These are phyloP conservation scores for Pachypeltis micranthus DNA, from an alignment of 1,140 invertebrate species.

Conservation along the genomic window DNA sequence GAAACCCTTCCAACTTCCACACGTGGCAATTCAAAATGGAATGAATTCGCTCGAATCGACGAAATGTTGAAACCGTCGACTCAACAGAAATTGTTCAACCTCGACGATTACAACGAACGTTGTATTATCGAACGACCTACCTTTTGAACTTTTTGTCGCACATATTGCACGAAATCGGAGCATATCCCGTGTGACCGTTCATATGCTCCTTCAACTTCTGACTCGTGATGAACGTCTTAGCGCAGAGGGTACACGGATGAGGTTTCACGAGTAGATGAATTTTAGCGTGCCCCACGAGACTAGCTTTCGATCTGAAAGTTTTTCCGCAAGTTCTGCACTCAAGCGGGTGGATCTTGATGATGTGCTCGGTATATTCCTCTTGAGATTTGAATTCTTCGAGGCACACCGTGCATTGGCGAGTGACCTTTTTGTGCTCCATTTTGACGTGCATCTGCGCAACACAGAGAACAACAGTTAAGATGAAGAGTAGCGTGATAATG, in stretches of 20 bases:
- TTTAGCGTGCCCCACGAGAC: constrained; percentile 61
- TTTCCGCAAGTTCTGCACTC: constrained; percentile 68
- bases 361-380: constrained; percentile 27
- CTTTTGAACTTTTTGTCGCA: constrained; percentile 73
- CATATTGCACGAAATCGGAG: constrained; percentile 65
- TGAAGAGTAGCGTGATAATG: neutral
- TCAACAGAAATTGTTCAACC: too few relatives aligned
- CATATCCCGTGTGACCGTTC: constrained; percentile 66
- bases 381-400: constrained; percentile 24
- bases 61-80: too few relatives aligned
- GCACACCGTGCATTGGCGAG: constrained; percentile 28
- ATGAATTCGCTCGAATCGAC: too few relatives aligned
- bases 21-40: too few relatives aligned
- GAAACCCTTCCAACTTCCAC: too few relatives aligned
- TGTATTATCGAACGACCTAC: too few relatives aligned
- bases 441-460: constrained; percentile 13
- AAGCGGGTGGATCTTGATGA: constrained; percentile 54
- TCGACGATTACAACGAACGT: too few relatives aligned
- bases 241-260: constrained; percentile 62
- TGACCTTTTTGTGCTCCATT: constrained; percentile 17
- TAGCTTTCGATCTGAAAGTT: constrained; percentile 37
- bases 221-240: constrained; percentile 66
- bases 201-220: constrained; percentile 67
- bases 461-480: neutral
- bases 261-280: constrained; percentile 65